These are phyloP conservation scores for Drosophila sp. DNA, from an alignment of 1,140 invertebrate genomes.

Conservation along the genomic window DNA sequence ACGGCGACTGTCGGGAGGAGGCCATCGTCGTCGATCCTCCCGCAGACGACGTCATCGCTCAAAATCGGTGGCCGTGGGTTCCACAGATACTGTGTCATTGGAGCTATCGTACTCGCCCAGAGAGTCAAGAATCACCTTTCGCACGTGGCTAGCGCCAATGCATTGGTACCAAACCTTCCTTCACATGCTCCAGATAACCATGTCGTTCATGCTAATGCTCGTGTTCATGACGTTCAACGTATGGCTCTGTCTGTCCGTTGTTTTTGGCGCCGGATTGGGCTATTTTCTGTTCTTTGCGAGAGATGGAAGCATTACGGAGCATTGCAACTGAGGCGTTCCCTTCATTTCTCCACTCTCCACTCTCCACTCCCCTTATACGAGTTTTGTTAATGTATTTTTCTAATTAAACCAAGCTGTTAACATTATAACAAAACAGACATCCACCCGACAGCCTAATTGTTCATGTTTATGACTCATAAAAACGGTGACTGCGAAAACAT, in stretches of 20 bases:
- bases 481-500: slow-evolving; percentile 67
- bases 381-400: slow-evolving; percentile 75
- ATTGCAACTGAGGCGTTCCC: slow-evolving; percentile 54
- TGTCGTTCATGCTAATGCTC: slow-evolving; percentile 97
- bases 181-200: slow-evolving; percentile 94
- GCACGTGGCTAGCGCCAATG: slow-evolving; percentile 30
- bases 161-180: slow-evolving; percentile 94
- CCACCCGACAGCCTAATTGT: slow-evolving; percentile 61
- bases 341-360: not conserved
- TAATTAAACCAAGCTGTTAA: slow-evolving; percentile 77
- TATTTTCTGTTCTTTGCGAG: slow-evolving; percentile 93
- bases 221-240: slow-evolving; percentile 97
- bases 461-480: slow-evolving; percentile 80
- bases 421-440: slow-evolving; percentile 44
- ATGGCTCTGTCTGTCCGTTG: slow-evolving; percentile 91
- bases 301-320: slow-evolving; percentile 42
- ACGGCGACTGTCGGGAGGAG: slow-evolving; percentile 27
- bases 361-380: not conserved
- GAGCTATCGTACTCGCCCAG: not conserved
- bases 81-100: not conserved
- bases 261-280: slow-evolving; percentile 94
- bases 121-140: too few relatives aligned
- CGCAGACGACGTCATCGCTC: not conserved
- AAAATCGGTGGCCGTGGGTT: not conserved
- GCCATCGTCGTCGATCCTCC: not conserved